These are phyloP conservation scores for Drosophila sp. DNA, from an alignment of 1,140 invertebrate genomes.

Conservation along the genomic window DNA sequence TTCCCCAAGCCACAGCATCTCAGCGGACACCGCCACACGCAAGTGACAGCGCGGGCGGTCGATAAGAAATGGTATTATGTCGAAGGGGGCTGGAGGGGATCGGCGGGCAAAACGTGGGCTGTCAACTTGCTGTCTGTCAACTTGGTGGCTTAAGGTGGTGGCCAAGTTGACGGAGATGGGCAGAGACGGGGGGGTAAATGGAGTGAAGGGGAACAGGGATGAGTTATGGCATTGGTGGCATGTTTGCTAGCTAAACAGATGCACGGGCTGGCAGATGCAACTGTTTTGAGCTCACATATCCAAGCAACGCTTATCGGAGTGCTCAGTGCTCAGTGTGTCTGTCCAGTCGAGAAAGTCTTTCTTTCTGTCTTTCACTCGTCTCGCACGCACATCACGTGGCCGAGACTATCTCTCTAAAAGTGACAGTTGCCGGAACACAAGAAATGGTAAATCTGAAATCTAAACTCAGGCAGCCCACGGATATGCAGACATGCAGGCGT, in stretches of 20 bases:
- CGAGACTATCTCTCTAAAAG: slow-evolving; percentile 69
- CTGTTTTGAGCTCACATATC: slow-evolving; percentile 36
- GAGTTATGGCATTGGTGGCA: slow-evolving; percentile 33
- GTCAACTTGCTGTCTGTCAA: slow-evolving; percentile 74
- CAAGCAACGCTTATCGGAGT: slow-evolving; percentile 44
- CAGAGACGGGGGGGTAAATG: no score
- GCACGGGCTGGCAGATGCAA: slow-evolving; percentile 62
- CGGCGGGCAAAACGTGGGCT: slow-evolving; percentile 53
- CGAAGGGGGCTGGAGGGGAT: not conserved
- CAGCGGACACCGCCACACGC: slow-evolving; percentile 38
- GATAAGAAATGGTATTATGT: slow-evolving; percentile 74
- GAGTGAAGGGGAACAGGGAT: slow-evolving; percentile 19
- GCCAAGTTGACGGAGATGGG: slow-evolving; percentile 1
- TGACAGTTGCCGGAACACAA: slow-evolving; percentile 73
- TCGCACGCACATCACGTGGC: slow-evolving; percentile 68
- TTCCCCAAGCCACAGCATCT: slow-evolving; percentile 31
- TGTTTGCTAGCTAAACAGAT: slow-evolving; percentile 15
- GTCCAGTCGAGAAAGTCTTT: slow-evolving; percentile 71
- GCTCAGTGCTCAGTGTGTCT: slow-evolving; percentile 35
- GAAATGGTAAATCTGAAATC: slow-evolving; percentile 67
- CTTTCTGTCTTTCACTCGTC: slow-evolving; percentile 47
- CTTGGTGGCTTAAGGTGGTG: slow-evolving; percentile 58
- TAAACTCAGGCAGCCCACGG: slow-evolving; percentile 54
- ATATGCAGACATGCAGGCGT: slow-evolving; percentile 64
- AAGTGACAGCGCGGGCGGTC: slow-evolving; percentile 48